A percentile compares a stretch with the other conserved stretches of the same genome.
phyloP scores from a whole-genome alignment of 2,888 invertebrate species.

The Eretmocerus hayati region DNA sequence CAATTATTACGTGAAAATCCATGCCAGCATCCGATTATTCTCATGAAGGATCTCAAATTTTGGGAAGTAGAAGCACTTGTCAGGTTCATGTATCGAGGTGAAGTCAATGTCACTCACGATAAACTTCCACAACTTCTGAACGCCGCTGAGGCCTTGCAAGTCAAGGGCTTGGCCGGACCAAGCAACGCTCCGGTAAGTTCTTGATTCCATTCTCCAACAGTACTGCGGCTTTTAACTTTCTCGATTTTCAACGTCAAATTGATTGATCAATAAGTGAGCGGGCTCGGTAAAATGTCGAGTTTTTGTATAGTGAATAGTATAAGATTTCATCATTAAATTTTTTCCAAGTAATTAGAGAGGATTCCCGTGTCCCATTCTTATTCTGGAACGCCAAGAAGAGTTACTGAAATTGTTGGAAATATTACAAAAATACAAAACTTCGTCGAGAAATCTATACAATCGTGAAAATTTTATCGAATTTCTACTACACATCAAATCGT shows the following conservation, averaged over 20 bases:
- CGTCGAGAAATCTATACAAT: no score
- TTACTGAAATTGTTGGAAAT: no score
- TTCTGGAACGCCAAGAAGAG: no score
- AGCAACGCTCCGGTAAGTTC: slow-evolving; percentile 37
- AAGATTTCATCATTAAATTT: no score
- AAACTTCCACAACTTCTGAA: slow-evolving; percentile 73
- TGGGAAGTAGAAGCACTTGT: slow-evolving; percentile 81
- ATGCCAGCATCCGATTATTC: slow-evolving; percentile 77
- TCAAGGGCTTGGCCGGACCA: slow-evolving; percentile 57
- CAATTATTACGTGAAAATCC: slow-evolving; percentile 73
- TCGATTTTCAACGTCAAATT: neutral
- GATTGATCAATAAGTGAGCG: neutral
- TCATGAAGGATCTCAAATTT: slow-evolving; percentile 76
- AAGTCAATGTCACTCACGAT: slow-evolving; percentile 80
- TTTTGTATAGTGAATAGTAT: no score
- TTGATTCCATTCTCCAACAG: neutral
- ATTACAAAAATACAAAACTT: no score
- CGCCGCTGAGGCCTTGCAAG: slow-evolving; percentile 77
- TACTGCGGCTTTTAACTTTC: neutral
- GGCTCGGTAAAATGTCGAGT: no score
- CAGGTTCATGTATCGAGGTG: slow-evolving; percentile 87
- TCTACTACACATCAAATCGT: no score
- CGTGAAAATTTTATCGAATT: no score
- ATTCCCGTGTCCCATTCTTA: no score
- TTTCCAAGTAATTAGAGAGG: no score